A percentile compares a stretch with the other conserved stretches of the same genome.
phyloP scores from a whole-genome alignment of 2,113 vertebrate genomes.

The Hippoglossus stenolepis region DNA sequence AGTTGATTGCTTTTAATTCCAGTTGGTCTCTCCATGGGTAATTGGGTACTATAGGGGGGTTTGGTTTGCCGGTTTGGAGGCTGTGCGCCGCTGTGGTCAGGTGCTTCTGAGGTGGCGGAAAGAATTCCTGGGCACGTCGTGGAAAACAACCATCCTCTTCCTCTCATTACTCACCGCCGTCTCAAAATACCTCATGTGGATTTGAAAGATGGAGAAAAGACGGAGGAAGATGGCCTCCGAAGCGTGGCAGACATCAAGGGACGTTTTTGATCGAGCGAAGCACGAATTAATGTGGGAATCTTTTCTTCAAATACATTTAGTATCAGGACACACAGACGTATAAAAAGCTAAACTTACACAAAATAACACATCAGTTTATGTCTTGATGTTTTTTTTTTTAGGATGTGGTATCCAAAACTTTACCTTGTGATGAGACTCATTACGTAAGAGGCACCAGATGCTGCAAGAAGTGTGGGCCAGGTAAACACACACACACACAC shows the following conservation, averaged over 20 bases:
- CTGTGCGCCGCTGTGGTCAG: conserved; percentile 42
- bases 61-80: conserved; percentile 43
- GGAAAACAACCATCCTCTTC: conserved; percentile 60
- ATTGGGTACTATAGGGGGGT: conserved; percentile 4
- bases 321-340: neutral
- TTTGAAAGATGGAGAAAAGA: conserved; percentile 12
- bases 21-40: conserved; percentile 15
- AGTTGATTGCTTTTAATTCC: conserved; percentile 12
- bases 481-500: conserved; percentile 56
- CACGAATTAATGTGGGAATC: neutral
- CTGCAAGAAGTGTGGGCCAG: conserved; percentile 81
- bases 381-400: conserved; percentile 38
- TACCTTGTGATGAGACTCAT: conserved; percentile 67
- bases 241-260: neutral
- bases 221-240: neutral
- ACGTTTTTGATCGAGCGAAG: neutral
- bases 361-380: neutral
- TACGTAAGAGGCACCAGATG: conserved; percentile 70
- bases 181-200: conserved; percentile 19
- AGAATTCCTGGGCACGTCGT: conserved; percentile 52
- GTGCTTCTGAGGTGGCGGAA: conserved; percentile 60
- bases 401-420: conserved; percentile 62
- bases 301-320: no score
- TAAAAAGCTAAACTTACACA: neutral
- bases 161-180: conserved; percentile 62